Base-by-base conservation (phyloP, 2,797 vertebrate genomes). In the Ctenochaetus hawaiiensis region DNA sequence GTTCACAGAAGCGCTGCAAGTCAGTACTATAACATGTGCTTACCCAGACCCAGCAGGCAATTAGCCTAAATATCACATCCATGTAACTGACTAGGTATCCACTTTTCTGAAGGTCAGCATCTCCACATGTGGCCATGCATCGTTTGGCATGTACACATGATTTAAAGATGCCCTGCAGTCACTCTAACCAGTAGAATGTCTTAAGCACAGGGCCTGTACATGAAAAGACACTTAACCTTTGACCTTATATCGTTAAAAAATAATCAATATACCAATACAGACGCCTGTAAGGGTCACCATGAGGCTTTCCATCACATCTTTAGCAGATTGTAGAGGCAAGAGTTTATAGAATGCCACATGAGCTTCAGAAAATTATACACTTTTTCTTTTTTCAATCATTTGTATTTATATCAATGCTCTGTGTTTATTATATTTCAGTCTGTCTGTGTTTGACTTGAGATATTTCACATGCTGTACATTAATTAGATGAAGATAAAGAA, bases 61-160 rank as follows among this genome's bases (percentile, higher is more conserved):
- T 79, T 67, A 83, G 61, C 51, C 58, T 81, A 57, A 44, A 22
- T 72, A 54, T 64, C 66, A 72, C 54, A 53, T 67, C 65, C 39
- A 41, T 41, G 39, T 11, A 43, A 23, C 34, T 53, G 72, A 76
- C 56, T 65, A 45, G 52, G 34, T 78, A 51, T 67, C 66, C 52
- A 63, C 22, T 47, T 78, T 49, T 51, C 51, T 75, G 67, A 88
- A 90, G 82, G 88, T 90, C 81, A 86, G 8, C 47, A 16, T 53
- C 76, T 80, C 73, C 22, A 61, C 57, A 52, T 83, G 83, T 78
- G 54, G 47, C 65, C 44, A 18, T 37, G 23, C 57, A 18, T 43
- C 47, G 34, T 57, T 56, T 39, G 75, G 14, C 66, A 66, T 37
- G 62, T 51, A 53, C 12, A 79, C 58, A 59, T 65, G 73, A 64